These are phyloP conservation scores for Mactra quadrangularis DNA, from an alignment of 1,140 invertebrate genomes.

Conservation along the genomic window DNA sequence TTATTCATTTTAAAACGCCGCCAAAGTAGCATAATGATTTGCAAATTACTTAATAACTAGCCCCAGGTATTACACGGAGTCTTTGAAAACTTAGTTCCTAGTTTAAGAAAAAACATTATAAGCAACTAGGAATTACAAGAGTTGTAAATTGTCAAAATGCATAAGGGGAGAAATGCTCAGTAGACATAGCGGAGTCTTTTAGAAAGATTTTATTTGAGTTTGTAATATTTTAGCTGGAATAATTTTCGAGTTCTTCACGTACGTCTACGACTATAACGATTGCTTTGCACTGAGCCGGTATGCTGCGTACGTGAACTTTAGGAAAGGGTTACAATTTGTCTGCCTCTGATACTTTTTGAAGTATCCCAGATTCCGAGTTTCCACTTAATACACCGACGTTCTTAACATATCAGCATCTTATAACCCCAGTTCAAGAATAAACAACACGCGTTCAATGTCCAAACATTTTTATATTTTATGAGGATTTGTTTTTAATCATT, in stretches of 20 bases:
- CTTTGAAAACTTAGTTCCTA: conserved; percentile 46
- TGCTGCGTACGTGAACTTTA: conserved; percentile 4
- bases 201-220: conserved; percentile 30
- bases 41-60: conserved; percentile 55
- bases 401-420: background rate
- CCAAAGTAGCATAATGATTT: conserved; percentile 14
- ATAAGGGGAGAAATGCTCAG: conserved; percentile 31
- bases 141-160: conserved; percentile 56
- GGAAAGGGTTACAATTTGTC: background rate
- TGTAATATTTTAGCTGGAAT: conserved; percentile 7
- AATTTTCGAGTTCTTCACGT: conserved; percentile 21
- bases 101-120: conserved; percentile 40
- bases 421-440: background rate
- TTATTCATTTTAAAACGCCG: conserved; percentile 37
- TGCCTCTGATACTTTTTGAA: conserved; percentile 17
- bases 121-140: conserved; percentile 40
- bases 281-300: conserved; percentile 24
- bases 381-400: conserved; percentile 1
- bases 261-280: background rate
- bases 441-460: background rate
- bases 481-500: too few species aligned
- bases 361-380: background rate
- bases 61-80: conserved; percentile 21
- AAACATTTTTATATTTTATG: too few species aligned
- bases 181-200: conserved; percentile 22